Conservation (phyloP, 1,140 invertebrate species). For the Drosophila hydei region DNA sequence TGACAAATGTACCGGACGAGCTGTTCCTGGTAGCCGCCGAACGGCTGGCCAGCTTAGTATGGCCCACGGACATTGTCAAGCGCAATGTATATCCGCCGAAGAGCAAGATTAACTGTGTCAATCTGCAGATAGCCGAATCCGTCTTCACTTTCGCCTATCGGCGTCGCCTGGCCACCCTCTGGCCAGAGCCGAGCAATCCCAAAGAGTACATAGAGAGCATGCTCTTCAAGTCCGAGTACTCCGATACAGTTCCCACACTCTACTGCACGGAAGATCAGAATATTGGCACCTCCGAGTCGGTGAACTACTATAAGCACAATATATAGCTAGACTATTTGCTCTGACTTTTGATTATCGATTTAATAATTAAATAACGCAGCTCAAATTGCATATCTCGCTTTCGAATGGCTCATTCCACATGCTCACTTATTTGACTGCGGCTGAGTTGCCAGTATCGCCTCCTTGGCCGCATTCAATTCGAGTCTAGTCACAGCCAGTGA, state of each 20-base stretch:
- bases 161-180: slow-evolving; percentile 51
- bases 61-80: slow-evolving; percentile 91
- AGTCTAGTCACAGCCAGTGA: slow-evolving; percentile 47
- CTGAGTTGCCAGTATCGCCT: slow-evolving; percentile 17
- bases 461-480: slow-evolving; percentile 26
- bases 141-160: slow-evolving; percentile 85
- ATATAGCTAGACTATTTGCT: slow-evolving; percentile 13
- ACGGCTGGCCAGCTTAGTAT: slow-evolving; percentile 92
- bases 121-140: slow-evolving; percentile 92
- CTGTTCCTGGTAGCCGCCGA: slow-evolving; percentile 94
- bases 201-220: slow-evolving; percentile 37
- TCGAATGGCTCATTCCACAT: slow-evolving; percentile 34
- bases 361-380: slow-evolving; percentile 31
- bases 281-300: slow-evolving; percentile 51
- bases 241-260: background rate
- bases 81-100: slow-evolving; percentile 97
- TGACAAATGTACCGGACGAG: slow-evolving; percentile 93
- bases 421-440: slow-evolving; percentile 51
- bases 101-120: slow-evolving; percentile 92
- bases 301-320: slow-evolving; percentile 27
- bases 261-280: slow-evolving; percentile 33
- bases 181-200: slow-evolving; percentile 51
- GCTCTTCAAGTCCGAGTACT: slow-evolving; percentile 33
- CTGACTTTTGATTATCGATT: slow-evolving; percentile 8
- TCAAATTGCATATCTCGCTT: slow-evolving; percentile 38